Base-by-base conservation (phyloP, 92 coral and sea anemone genomes). In the Epizoanthus illoricatus region DNA sequence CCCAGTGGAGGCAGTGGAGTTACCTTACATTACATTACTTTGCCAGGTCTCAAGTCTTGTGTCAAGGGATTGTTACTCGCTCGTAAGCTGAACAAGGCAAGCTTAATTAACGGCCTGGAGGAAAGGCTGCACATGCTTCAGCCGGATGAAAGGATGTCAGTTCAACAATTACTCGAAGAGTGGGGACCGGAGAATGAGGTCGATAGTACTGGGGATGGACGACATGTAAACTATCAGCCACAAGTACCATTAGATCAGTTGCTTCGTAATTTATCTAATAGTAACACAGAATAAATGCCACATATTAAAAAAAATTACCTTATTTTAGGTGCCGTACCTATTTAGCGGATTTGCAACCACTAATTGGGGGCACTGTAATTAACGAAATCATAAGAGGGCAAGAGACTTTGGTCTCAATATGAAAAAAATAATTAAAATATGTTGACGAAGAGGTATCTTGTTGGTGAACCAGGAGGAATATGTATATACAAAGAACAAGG, bases 271-370 rank as follows among this genome's bases (percentile, higher is more conserved):
- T n/a, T 75, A 75, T 2, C 5, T 12, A 63, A 0, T n/a, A n/a
- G n/a, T n/a, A n/a, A n/a, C 2, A 2, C 61, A 19, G 64, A 55
- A 7, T 49, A 75, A 7, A 49, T 49, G 56, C 11, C 56, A 8
- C 10, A 49, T 49, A 8, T 2, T 49, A 16, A 43, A 15, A 72
- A 93, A 97, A 91, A 93, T 95, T 54, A 97, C 97, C 12, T 78
- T 69, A 45, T 95, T 94, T 28, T 28, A 28, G 1, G 33, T 28
- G 33, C 33, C 33, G 33, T 28, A 28, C 33, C 33, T 28, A 28
- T 28, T 28, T 28, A 28, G 33, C 33, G 33, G 33, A 28, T 28
- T 28, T 28, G 33, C 33, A 28, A 28, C 33, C 33, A 28, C 33
- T 28, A 28, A 28, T 28, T 28, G 33, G 33, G 33, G 33, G 33